These are phyloP conservation scores for Prosopocoilus inquinatus DNA, from an alignment of 2,888 invertebrate genomes.

Conservation along the genomic window DNA sequence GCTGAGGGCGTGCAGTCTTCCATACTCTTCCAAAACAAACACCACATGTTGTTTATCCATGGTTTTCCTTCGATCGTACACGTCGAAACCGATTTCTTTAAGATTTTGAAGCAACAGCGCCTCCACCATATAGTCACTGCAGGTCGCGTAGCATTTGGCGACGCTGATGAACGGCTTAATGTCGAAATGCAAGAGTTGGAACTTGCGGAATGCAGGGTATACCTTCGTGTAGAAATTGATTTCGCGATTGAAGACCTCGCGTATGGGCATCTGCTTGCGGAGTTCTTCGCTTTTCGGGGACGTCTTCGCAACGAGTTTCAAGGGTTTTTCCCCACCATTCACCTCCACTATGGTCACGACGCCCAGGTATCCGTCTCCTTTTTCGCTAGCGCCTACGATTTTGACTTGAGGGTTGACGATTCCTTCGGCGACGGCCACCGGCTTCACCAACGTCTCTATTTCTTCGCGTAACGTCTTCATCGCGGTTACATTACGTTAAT, in stretches of 20 bases:
- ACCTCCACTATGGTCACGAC: neutral
- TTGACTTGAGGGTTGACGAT: conserved; percentile 4
- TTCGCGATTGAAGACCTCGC: neutral
- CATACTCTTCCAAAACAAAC: conserved; percentile 36
- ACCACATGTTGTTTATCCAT: conserved; percentile 36
- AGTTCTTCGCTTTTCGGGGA: conserved; percentile 9
- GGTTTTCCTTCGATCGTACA: conserved; percentile 32
- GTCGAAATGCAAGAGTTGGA: conserved; percentile 6
- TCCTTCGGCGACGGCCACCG: neutral
- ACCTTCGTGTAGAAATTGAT: conserved; percentile 10
- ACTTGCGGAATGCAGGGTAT: conserved; percentile 6
- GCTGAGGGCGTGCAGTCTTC: conserved; percentile 38
- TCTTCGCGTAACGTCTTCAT: neutral
- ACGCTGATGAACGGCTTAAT: conserved; percentile 8
- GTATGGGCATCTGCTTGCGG: conserved; percentile 6
- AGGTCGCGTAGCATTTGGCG: conserved; percentile 22
- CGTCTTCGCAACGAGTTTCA: conserved; percentile 9
- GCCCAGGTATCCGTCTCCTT: conserved; percentile 6
- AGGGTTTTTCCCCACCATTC: conserved; percentile 6
- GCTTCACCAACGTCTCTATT: neutral
- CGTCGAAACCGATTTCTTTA: conserved; percentile 28
- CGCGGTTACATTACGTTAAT: too few relatives aligned
- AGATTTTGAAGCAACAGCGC: conserved; percentile 36
- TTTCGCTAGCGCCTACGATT: conserved; percentile 2
- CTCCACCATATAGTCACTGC: conserved; percentile 19